Evolutionary conservation across 2,888 invertebrate genomes (phyloP).

Genomic region (Hypolimnas misippus): DNA sequence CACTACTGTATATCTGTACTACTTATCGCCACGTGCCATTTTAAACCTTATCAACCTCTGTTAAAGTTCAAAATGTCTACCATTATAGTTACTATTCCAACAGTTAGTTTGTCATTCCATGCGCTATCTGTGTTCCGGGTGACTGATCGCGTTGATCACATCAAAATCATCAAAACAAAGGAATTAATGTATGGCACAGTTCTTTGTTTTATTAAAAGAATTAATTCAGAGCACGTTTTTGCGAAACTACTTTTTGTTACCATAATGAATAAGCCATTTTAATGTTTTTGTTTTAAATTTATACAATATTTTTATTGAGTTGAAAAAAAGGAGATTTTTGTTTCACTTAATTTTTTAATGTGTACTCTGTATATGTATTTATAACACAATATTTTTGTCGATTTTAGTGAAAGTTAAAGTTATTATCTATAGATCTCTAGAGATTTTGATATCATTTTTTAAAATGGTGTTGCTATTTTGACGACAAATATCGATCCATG

Average conservation of each 20-base stretch:
- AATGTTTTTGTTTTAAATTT: background rate
- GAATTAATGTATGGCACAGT: background rate
- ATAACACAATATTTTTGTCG: too few relatives aligned
- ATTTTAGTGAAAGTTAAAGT: too few relatives aligned
- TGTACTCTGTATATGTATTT: too few relatives aligned
- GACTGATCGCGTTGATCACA: constrained; percentile 18
- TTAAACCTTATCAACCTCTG: background rate
- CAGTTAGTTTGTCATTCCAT: constrained; percentile 30
- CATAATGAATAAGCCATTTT: background rate
- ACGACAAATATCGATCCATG: too few relatives aligned
- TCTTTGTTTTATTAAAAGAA: background rate
- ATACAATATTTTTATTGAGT: too few relatives aligned
- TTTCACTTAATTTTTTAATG: too few relatives aligned
- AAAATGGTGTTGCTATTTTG: too few relatives aligned
- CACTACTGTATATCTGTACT: constrained; percentile 14
- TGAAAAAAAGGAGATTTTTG: too few relatives aligned
- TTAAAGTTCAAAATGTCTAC: constrained; percentile 14
- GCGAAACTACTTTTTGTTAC: constrained; percentile 3
- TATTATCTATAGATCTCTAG: too few relatives aligned
- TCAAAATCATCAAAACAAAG: constrained; percentile 16
- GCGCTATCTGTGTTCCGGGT: constrained; percentile 34
- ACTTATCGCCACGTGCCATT: background rate
- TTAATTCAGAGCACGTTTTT: background rate
- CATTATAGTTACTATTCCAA: constrained; percentile 10
- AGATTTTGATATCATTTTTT: too few relatives aligned